phyloP scores from a whole-genome alignment of 2,113 vertebrate species.

The Galemys pyrenaicus region DNA sequence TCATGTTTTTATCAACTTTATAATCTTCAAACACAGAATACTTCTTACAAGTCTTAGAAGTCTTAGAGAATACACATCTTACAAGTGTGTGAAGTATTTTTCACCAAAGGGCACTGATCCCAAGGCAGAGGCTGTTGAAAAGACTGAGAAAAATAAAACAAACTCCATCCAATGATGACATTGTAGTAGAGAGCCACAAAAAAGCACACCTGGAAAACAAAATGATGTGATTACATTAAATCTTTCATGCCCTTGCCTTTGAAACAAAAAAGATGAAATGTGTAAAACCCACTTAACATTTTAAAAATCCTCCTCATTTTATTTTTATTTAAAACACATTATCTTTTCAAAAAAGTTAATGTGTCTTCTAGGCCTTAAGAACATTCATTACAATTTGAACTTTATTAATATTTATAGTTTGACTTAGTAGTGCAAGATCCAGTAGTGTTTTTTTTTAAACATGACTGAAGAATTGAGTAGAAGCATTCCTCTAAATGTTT shows the following conservation, averaged over 20 bases:
- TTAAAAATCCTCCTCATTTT: background rate
- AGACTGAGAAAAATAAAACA: slow-evolving; percentile 99
- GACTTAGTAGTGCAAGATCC: background rate
- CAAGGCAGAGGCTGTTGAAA: slow-evolving; percentile 98
- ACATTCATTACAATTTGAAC: background rate
- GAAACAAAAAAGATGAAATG: background rate
- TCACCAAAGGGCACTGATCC: slow-evolving; percentile 96
- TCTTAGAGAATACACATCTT: slow-evolving; percentile 83
- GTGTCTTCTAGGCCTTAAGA: background rate
- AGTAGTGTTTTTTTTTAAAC: background rate
- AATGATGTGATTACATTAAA: background rate
- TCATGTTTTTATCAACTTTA: background rate
- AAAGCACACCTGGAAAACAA: slow-evolving; percentile 91
- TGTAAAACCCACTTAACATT: background rate
- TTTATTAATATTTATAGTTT: background rate
- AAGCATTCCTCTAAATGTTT: background rate
- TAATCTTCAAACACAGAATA: background rate
- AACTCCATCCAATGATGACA: slow-evolving; percentile 98
- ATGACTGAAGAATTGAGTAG: background rate
- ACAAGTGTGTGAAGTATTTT: slow-evolving; percentile 93
- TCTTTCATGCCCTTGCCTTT: background rate
- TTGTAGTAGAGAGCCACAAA: slow-evolving; percentile 99
- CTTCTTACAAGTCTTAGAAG: slow-evolving; percentile 93
- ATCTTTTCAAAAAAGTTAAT: background rate
- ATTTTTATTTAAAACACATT: slow-evolving; percentile 13